These are phyloP conservation scores for Erpornis zantholeuca DNA, from an alignment of 2,113 vertebrate species.

Conservation along the genomic window DNA sequence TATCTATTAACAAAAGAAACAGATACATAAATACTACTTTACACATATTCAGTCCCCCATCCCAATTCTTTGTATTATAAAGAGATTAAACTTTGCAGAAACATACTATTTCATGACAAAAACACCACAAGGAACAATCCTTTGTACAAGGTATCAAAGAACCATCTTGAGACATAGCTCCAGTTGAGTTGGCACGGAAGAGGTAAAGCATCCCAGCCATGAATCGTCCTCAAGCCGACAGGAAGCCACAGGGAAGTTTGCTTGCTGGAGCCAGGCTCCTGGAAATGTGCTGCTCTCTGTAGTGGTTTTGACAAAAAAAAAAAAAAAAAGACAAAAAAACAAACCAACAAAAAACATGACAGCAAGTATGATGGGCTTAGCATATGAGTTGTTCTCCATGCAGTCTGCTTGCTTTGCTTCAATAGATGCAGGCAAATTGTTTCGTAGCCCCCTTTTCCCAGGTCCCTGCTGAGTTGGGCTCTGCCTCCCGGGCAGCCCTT, in stretches of 20 bases:
- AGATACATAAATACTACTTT: constrained; percentile 4
- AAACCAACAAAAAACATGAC: not conserved
- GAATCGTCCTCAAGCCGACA: not conserved
- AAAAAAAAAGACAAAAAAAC: too few relatives aligned
- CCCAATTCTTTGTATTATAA: not conserved
- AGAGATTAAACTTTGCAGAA: not conserved
- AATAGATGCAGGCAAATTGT: not conserved
- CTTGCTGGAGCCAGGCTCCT: constrained; percentile 27
- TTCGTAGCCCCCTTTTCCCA: not conserved
- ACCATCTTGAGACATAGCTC: constrained; percentile 3
- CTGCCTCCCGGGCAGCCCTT: not conserved
- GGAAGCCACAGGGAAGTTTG: constrained; percentile 30
- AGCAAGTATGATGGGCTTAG: not conserved
- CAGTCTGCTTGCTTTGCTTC: not conserved
- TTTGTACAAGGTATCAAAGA: constrained; percentile 35
- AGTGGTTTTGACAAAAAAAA: not conserved
- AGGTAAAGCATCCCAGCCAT: constrained; percentile 19
- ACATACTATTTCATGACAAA: not conserved
- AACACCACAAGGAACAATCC: not conserved
- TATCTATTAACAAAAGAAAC: constrained; percentile 21
- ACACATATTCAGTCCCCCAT: not conserved
- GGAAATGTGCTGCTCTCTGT: constrained; percentile 29
- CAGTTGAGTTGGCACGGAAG: not conserved
- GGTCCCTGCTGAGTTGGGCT: not conserved
- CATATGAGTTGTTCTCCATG: not conserved